These are phyloP conservation scores for Pyralis farinalis DNA, from an alignment of 2,888 invertebrate genomes.

Conservation along the genomic window DNA sequence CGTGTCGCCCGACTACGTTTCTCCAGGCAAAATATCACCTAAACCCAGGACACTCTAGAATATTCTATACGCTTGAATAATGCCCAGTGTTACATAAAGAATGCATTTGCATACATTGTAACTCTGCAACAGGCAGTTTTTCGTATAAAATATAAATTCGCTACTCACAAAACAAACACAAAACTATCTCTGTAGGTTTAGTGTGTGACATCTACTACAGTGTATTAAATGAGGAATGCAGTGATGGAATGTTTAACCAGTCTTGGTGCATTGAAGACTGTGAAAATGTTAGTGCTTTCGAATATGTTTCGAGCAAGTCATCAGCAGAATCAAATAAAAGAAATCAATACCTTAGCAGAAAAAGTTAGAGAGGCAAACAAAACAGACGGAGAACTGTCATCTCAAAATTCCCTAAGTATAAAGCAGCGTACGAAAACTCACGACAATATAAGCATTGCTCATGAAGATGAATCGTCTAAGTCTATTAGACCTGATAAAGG, in stretches of 20 bases:
- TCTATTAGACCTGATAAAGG: slow-evolving; percentile 51
- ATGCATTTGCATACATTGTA: slow-evolving; percentile 57
- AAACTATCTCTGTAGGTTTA: slow-evolving; percentile 46
- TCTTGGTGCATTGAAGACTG: slow-evolving; percentile 64
- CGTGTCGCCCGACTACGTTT: slow-evolving; percentile 33
- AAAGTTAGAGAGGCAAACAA: slow-evolving; percentile 2
- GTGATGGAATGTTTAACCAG: slow-evolving; percentile 77
- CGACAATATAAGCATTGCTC: slow-evolving; percentile 46
- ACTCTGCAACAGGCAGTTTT: slow-evolving; percentile 44
- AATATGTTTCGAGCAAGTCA: slow-evolving; percentile 70
- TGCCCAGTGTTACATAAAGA: slow-evolving; percentile 54
- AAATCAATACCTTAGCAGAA: slow-evolving; percentile 7
- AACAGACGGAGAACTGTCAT: slow-evolving; percentile 13
- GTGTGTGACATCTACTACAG: slow-evolving; percentile 36
- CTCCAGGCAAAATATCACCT: slow-evolving; percentile 48
- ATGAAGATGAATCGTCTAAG: slow-evolving; percentile 36
- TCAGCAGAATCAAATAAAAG: slow-evolving; percentile 53
- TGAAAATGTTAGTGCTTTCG: slow-evolving; percentile 76
- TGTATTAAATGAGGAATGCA: slow-evolving; percentile 72
- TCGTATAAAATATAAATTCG: slow-evolving; percentile 25
- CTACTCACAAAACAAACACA: slow-evolving; percentile 45
- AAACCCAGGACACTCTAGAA: slow-evolving; percentile 44
- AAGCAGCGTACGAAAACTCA: slow-evolving; percentile 62
- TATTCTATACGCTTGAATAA: slow-evolving; percentile 63
- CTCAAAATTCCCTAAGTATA: slow-evolving; percentile 56